Base-by-base conservation (phyloP, 2,113 vertebrate species). In the Triplophysa dalaica region DNA sequence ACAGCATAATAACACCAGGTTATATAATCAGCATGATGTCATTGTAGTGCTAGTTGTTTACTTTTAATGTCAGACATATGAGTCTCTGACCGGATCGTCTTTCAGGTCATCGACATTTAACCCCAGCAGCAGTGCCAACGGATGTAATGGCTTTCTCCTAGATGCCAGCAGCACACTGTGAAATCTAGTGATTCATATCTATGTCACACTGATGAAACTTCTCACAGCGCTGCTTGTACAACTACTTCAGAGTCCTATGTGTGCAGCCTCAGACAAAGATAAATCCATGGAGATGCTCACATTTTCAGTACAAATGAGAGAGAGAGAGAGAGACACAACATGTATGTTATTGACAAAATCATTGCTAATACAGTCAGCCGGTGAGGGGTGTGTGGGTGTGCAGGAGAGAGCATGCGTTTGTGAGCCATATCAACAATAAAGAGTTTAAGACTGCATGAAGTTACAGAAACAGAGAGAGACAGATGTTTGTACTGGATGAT, bases 161-260 rank as follows among this genome's bases (percentile, higher is more conserved):
- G 62, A 80, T 84, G 64, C 8, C 80, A 56, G 75, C n/a, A 70
- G 75, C n/a, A 70, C 60, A 5, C 74, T 45, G 60, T 52, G 66
- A 70, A 14, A 21, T 58, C 52, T 66, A 43, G 24, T 82, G 75
- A 76, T 68, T 84, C 80, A 81, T 78, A 70, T 81, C 81, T 82
- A 17, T 78, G 68, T 41, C 80, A 75, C 43, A 16, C 26, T 43
- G 10, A 61, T 73, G 80, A 29, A 73, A 84, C 70, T 82, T 84
- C 76, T 85, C 50, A 38, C 83, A 80, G 64, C 41, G 14, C 45
- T 75, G 78, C 41, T 68, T 83, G 66, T 74, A 76, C 16, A 72
- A 73, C 48, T 63, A 73, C 60, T 29, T 63, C 63, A 80, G 66
- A 67, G 63, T 75, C 43, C 52, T 21, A 24, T 82, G 80, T 82